phyloP scores from a whole-genome alignment of 2,113 vertebrate genomes.

The Podiceps cristatus region DNA sequence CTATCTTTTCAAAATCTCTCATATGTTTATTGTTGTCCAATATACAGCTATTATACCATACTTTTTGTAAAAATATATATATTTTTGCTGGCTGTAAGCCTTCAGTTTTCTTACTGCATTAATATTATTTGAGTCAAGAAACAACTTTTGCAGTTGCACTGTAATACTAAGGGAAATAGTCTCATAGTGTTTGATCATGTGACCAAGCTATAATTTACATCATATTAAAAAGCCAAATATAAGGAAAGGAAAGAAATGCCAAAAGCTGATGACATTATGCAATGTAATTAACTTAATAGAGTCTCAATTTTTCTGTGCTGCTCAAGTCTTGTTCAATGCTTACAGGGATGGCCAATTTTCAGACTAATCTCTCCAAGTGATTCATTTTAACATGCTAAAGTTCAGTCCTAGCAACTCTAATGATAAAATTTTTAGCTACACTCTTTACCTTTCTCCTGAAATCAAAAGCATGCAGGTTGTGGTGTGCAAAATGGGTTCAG shows the following conservation, averaged over 20 bases:
- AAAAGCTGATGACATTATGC: not conserved
- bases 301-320: not conserved
- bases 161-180: not conserved
- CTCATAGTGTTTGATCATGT: not conserved
- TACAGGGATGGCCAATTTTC: not conserved
- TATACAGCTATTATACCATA: not conserved
- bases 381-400: not conserved
- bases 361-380: not conserved
- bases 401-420: not conserved
- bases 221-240: not conserved
- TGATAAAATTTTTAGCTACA: not conserved
- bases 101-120: not conserved
- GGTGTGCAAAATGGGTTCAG: not conserved
- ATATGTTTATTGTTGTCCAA: not conserved
- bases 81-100: not conserved
- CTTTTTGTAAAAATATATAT: not conserved
- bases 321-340: not conserved
- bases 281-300: not conserved
- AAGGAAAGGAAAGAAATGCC: not conserved
- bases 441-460: not conserved
- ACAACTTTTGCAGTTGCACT: not conserved
- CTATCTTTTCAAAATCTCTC: not conserved
- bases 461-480: not conserved
- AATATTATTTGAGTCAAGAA: not conserved
- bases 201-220: not conserved